Percentiles rank a stretch among this genome's conserved stretches.
phyloP scores from a whole-genome alignment of 2,113 vertebrate genomes.

The Leucosticte australis region DNA sequence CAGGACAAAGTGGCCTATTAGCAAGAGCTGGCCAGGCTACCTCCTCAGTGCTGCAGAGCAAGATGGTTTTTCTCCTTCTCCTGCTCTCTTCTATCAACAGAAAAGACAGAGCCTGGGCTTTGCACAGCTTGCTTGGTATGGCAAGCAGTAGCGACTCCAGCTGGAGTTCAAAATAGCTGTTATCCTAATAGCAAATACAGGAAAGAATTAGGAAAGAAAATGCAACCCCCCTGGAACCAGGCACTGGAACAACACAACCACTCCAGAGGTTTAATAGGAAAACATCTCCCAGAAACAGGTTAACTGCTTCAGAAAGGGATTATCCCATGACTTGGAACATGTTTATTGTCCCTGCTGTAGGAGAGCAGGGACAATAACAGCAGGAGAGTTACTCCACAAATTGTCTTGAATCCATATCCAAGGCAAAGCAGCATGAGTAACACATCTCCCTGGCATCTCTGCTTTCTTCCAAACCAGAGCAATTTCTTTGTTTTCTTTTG shows the following conservation, averaged over 20 bases:
- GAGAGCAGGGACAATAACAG: too few species aligned
- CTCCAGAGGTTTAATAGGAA: background rate
- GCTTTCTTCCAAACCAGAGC: background rate
- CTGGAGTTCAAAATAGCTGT: background rate
- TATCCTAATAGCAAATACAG: background rate
- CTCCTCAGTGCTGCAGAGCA: background rate
- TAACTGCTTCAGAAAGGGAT: constrained; percentile 1
- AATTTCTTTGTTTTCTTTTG: constrained; percentile 1
- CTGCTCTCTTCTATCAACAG: background rate
- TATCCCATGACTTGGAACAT: background rate
- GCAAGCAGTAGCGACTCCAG: background rate
- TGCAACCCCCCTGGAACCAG: background rate
- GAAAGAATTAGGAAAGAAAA: background rate
- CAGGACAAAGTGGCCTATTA: background rate
- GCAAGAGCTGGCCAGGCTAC: background rate
- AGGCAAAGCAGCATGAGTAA: background rate
- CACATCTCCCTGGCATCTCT: background rate
- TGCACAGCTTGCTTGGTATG: background rate
- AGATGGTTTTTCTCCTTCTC: background rate
- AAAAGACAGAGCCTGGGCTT: background rate
- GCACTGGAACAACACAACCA: background rate
- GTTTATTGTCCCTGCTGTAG: background rate
- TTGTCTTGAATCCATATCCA: background rate
- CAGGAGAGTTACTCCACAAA: background rate
- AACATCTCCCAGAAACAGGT: background rate